Evolutionary conservation across 92 coral and sea anemone genomes (phyloP).

Genomic region (Meandrina meandrites): DNA sequence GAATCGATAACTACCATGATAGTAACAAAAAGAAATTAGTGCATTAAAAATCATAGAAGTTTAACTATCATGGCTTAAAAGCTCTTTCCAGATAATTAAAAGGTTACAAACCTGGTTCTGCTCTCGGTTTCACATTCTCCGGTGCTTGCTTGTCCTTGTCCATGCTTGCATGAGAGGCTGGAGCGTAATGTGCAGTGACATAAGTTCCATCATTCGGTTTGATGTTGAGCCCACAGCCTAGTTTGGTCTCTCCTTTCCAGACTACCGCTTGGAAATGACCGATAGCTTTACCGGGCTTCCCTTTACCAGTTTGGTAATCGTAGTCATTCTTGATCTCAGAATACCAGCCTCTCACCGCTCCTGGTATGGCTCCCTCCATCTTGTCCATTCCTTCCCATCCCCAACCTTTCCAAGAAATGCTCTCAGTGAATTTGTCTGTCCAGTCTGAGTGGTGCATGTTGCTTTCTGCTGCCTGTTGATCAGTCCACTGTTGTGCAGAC

Average conservation of each 20-base stretch:
- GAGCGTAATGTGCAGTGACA: slow-evolving; percentile 84
- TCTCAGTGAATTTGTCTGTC: slow-evolving; percentile 78
- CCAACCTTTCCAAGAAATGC: slow-evolving; percentile 88
- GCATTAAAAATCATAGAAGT: too few species aligned
- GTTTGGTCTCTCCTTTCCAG: slow-evolving; percentile 61
- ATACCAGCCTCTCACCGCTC: slow-evolving; percentile 83
- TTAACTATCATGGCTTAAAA: background rate
- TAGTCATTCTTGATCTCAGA: slow-evolving; percentile 78
- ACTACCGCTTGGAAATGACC: slow-evolving; percentile 82
- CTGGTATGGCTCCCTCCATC: slow-evolving; percentile 76
- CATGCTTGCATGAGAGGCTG: slow-evolving; percentile 58
- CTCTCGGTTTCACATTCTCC: slow-evolving; percentile 55
- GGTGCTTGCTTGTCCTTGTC: slow-evolving; percentile 49
- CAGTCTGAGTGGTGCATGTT: slow-evolving; percentile 71
- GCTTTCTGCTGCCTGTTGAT: slow-evolving; percentile 56
- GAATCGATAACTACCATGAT: too few species aligned
- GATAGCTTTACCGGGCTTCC: slow-evolving; percentile 45
- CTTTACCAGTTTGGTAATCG: slow-evolving; percentile 67
- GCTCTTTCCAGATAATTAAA: background rate
- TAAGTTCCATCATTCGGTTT: slow-evolving; percentile 59
- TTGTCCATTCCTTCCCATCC: slow-evolving; percentile 75
- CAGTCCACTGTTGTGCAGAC: slow-evolving; percentile 80
- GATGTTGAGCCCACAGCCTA: slow-evolving; percentile 77
- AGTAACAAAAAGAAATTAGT: too few species aligned
- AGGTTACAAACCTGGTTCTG: slow-evolving; percentile 40